Evolutionary conservation across 30 jellyfish, hydroid and myxozoan species (phyloP), one percentile per base, ranked within the genome.

Genomic region (Nemopilema nomurai): DNA sequence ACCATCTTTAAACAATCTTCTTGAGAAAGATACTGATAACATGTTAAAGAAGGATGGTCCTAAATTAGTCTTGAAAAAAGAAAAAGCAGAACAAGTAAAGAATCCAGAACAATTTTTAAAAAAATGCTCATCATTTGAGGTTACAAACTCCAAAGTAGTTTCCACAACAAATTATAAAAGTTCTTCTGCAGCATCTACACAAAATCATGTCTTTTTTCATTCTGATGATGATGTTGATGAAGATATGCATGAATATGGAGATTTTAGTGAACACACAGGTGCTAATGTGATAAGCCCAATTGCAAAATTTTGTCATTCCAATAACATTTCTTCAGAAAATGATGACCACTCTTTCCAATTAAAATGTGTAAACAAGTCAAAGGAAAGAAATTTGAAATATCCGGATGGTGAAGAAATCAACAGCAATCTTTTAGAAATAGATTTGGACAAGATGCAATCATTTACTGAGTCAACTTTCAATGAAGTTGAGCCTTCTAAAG

Each of bases 191-290:
- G 74, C 70, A 20, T 18, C 62, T 0, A 1, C 33, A 69, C 80
- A 70, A 25, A 83, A 53, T 19, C 91, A 83, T 65, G 50, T 83
- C n/a, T 71, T 69, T 63, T 83, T 83, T 31, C 86, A 57, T 27
- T 71, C 85, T 17, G 86, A 62, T 71, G 86, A 71, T 25, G 91
- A 41, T 41, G 57, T 41, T 41, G 57, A 41, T 41, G 57, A 3
- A 41, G 6, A 6, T 41, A 41, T 13, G 13, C 57, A 41, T 41
- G 57, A n/a, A n/a, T n/a, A n/a, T n/a, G n/a, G n/a, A n/a, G n/a
- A n/a, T n/a, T n/a, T n/a, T n/a, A n/a, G n/a, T n/a, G n/a, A n/a
- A n/a, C n/a, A n/a, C n/a, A n/a, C n/a, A n/a, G n/a, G n/a, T n/a
- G n/a, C n/a, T n/a, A n/a, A n/a, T n/a, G n/a, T n/a, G n/a, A n/a